Evolutionary conservation across 2,888 invertebrate species (phyloP).

Genomic region (Trypoxylon attenuatum): DNA sequence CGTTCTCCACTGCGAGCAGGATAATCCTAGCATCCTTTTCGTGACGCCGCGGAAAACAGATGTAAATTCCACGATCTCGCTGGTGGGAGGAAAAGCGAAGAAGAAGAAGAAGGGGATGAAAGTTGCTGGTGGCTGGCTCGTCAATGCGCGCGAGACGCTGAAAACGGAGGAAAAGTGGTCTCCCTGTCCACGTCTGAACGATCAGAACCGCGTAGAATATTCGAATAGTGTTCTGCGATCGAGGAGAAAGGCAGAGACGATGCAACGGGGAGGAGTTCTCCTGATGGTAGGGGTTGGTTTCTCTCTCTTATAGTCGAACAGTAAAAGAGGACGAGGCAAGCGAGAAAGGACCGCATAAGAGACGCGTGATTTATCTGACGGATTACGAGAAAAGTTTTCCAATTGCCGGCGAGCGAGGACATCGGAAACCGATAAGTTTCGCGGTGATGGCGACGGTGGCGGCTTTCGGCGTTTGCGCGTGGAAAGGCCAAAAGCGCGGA

Average conservation of each 20-base stretch:
- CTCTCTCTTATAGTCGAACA: too few relatives aligned
- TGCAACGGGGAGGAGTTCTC: too few relatives aligned
- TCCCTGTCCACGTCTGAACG: constrained; percentile 11
- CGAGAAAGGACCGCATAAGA: constrained; percentile 24
- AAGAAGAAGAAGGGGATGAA: too few relatives aligned
- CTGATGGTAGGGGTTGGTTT: too few relatives aligned
- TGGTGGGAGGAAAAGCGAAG: too few relatives aligned
- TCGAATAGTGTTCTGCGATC: constrained; percentile 33
- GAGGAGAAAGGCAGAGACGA: constrained; percentile 1
- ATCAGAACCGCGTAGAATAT: constrained; percentile 21
- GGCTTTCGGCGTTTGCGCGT: constrained; percentile 35
- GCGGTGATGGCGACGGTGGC: neutral
- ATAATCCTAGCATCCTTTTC: too few relatives aligned
- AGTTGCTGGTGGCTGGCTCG: constrained; percentile 29
- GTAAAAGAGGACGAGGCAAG: neutral
- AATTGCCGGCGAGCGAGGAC: constrained; percentile 61
- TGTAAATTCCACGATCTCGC: constrained; percentile 47
- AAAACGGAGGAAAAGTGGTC: too few relatives aligned
- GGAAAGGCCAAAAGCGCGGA: constrained; percentile 27
- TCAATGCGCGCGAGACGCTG: too few relatives aligned
- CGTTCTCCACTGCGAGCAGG: too few relatives aligned
- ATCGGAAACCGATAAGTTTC: constrained; percentile 64
- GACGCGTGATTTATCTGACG: constrained; percentile 63
- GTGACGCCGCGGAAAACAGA: constrained; percentile 42
- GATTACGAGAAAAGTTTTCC: constrained; percentile 68